phyloP scores from a whole-genome alignment of 2,888 invertebrate species.

The Tenthredo notha region DNA sequence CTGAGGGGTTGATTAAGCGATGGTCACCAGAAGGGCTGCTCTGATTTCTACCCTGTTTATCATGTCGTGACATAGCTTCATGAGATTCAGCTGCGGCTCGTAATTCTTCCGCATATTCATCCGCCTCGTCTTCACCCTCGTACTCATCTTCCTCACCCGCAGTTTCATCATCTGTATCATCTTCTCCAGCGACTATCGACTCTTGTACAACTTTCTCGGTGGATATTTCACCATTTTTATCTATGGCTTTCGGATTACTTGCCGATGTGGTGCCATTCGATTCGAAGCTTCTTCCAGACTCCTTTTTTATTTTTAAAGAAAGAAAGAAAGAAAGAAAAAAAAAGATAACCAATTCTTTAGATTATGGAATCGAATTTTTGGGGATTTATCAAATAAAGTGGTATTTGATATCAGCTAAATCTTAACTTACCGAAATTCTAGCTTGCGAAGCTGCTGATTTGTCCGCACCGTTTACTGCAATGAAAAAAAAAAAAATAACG shows the following conservation, averaged over 20 bases:
- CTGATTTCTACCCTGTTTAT: constrained; percentile 59
- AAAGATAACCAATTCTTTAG: background rate
- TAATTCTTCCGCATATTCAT: constrained; percentile 70
- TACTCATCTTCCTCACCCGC: constrained; percentile 61
- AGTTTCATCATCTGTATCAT: constrained; percentile 56
- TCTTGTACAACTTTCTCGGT: background rate
- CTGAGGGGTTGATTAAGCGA: background rate
- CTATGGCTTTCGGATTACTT: background rate
- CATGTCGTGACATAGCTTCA: constrained; percentile 69
- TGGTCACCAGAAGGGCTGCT: background rate
- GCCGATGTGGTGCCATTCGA: background rate
- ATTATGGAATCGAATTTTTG: background rate
- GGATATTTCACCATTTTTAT: background rate
- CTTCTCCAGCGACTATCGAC: constrained; percentile 36
- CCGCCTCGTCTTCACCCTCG: constrained; percentile 59
- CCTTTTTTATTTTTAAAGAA: background rate
- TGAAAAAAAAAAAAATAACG: background rate
- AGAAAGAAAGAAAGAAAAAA: background rate
- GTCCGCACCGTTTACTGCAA: constrained; percentile 1
- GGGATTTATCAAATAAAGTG: background rate
- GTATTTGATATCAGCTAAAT: background rate
- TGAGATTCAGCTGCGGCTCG: constrained; percentile 69
- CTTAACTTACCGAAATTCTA: constrained; percentile 14
- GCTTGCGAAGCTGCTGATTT: background rate
- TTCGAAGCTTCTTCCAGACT: background rate